Percentiles rank a stretch among this genome's conserved stretches.
Conservation (phyloP, 1,140 invertebrate species). For the Scaptomyza montana region DNA sequence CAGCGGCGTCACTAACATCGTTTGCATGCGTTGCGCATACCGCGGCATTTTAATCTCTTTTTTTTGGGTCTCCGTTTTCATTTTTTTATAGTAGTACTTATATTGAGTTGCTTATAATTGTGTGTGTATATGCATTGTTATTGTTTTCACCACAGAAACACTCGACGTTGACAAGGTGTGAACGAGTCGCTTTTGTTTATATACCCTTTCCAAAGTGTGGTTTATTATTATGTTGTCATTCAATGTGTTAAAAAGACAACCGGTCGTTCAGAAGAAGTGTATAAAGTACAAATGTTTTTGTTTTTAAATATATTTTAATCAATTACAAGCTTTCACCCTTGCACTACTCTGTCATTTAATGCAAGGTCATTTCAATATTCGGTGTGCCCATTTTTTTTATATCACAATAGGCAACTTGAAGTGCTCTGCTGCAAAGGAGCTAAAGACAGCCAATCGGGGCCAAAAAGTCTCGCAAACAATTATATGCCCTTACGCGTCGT, state of each 20-base stretch:
- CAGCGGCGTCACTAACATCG: conserved; percentile 49
- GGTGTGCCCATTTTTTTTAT: too few relatives aligned
- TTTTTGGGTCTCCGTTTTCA: conserved; percentile 44
- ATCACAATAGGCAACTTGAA: conserved; percentile 22
- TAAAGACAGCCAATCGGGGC: conserved; percentile 8
- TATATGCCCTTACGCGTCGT: not conserved
- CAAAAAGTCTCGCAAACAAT: conserved; percentile 30
- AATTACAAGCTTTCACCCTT: too few relatives aligned
- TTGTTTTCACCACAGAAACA: conserved; percentile 48
- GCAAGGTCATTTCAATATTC: not conserved
- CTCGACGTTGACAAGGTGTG: conserved; percentile 53
- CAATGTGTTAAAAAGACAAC: too few relatives aligned
- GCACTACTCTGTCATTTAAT: too few relatives aligned
- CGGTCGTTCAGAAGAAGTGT: too few relatives aligned
- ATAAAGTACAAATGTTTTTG: too few relatives aligned
- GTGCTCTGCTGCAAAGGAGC: not conserved
- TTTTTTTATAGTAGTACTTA: conserved; percentile 12
- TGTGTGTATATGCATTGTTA: conserved; percentile 41
- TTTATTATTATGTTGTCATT: not conserved
- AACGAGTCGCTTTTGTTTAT: conserved; percentile 44
- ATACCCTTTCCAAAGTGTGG: not conserved
- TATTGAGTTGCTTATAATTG: conserved; percentile 31
- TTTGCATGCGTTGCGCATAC: conserved; percentile 70
- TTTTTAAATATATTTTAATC: too few relatives aligned
- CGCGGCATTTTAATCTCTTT: conserved; percentile 64